A percentile compares a stretch with the other conserved stretches of the same genome.
Evolutionary conservation across 2,113 vertebrate species (phyloP).

Genomic region (Calyptommatus sinebrachiatus): DNA sequence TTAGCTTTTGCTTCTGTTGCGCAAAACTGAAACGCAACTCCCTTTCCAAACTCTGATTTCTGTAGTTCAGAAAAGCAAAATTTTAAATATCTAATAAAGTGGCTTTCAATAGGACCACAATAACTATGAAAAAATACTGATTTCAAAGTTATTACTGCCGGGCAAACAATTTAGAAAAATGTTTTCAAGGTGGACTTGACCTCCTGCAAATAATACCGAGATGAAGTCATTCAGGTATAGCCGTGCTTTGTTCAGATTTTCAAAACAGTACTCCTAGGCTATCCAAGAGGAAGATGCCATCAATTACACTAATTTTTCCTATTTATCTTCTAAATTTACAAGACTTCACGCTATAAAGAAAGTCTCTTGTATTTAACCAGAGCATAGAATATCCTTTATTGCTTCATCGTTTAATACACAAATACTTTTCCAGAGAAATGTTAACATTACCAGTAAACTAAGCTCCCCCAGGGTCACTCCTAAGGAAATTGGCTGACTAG

Average conservation of each 20-base stretch:
- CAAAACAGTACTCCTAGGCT: neutral
- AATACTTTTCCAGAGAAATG: constrained; percentile 2
- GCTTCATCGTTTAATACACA: neutral
- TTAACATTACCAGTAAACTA: constrained; percentile 85
- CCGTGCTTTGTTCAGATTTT: neutral
- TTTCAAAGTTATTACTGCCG: neutral
- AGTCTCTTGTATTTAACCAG: neutral
- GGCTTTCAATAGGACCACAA: neutral
- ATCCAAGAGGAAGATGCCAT: no score
- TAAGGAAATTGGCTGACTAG: constrained; percentile 82
- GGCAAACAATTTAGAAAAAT: neutral
- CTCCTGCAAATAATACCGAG: no score
- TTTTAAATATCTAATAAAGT: neutral
- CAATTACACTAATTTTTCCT: neutral
- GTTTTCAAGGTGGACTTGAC: neutral
- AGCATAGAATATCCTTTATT: neutral
- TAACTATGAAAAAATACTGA: neutral
- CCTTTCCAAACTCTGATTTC: neutral
- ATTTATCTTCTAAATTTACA: neutral
- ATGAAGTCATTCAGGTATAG: neutral
- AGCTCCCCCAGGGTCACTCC: constrained; percentile 90
- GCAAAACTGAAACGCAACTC: neutral
- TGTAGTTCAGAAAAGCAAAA: neutral
- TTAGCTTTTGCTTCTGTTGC: neutral
- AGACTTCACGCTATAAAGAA: fast-evolving